Evolutionary conservation across 2,113 vertebrate species (phyloP).

Genomic region (Syngnathoides biaculeatus): DNA sequence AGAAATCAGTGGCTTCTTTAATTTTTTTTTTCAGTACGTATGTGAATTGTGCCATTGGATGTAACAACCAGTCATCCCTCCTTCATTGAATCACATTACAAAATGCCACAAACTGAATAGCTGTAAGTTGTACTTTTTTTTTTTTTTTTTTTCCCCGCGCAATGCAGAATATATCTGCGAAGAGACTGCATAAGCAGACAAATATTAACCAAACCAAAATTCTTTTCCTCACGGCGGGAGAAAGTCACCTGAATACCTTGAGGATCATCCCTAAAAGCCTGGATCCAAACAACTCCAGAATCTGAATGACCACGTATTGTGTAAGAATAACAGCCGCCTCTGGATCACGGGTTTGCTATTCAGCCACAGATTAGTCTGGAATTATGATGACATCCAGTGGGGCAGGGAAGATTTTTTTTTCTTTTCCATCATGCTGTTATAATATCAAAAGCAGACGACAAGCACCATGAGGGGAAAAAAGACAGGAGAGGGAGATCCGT

Average conservation of each 20-base stretch:
- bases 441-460: conserved; percentile 59
- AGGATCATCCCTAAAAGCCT: conserved; percentile 39
- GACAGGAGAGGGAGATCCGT: conserved; percentile 31
- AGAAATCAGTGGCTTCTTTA: too few relatives aligned
- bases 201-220: conserved; percentile 11
- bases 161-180: too few relatives aligned
- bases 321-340: conserved; percentile 46
- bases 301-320: conserved; percentile 30
- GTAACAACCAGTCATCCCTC: too few relatives aligned
- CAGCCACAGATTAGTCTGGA: conserved; percentile 64
- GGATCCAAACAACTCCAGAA: conserved; percentile 45
- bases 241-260: conserved; percentile 38
- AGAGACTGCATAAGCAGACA: too few relatives aligned
- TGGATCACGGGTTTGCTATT: conserved; percentile 51
- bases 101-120: too few relatives aligned
- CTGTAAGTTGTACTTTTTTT: too few relatives aligned
- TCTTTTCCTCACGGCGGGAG: neutral
- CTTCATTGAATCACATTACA: too few relatives aligned
- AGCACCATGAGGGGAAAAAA: conserved; percentile 26
- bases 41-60: too few relatives aligned
- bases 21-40: too few relatives aligned
- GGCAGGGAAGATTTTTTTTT: conserved; percentile 71
- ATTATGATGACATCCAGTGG: conserved; percentile 64
- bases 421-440: conserved; percentile 65
- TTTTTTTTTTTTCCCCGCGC: too few relatives aligned